Conservation (phyloP, 2,888 invertebrate genomes). For the Scaptomyza caliginosa region DNA sequence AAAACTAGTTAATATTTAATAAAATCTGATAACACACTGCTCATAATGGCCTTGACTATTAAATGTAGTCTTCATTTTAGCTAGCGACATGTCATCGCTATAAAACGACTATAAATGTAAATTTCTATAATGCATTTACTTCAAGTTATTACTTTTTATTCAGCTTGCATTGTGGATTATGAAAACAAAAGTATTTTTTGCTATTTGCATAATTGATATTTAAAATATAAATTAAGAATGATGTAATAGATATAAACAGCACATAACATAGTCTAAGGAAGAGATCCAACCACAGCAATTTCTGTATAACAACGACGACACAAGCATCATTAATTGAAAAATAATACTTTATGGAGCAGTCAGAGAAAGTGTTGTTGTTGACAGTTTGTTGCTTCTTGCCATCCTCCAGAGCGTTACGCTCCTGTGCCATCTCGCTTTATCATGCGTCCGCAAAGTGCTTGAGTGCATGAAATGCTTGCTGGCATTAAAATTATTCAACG, state of each 20-base stretch:
- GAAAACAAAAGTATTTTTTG: slow-evolving; percentile 43
- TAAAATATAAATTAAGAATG: slow-evolving; percentile 65
- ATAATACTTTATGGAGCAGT: slow-evolving; percentile 49
- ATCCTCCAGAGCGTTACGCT: background rate
- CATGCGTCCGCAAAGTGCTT: background rate
- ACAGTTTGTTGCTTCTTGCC: slow-evolving; percentile 13
- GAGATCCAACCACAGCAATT: slow-evolving; percentile 5
- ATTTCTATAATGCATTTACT: slow-evolving; percentile 38
- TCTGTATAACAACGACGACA: slow-evolving; percentile 7
- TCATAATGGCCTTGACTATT: background rate
- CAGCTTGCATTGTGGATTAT: slow-evolving; percentile 52
- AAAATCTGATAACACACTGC: background rate
- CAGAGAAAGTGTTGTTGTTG: slow-evolving; percentile 28
- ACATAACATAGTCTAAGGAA: background rate
- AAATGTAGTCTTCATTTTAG: background rate
- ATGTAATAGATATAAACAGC: background rate
- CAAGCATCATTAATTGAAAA: slow-evolving; percentile 67
- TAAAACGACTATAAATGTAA: slow-evolving; percentile 43
- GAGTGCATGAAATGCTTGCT: slow-evolving; percentile 21
- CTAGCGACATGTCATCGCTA: background rate
- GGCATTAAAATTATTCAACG: slow-evolving; percentile 18
- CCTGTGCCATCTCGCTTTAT: slow-evolving; percentile 5
- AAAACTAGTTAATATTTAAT: background rate
- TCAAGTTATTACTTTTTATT: slow-evolving; percentile 34
- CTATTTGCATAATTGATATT: slow-evolving; percentile 75